These are phyloP conservation scores for Capromys pilorides DNA, from an alignment of 2,797 vertebrate species.

Conservation along the genomic window DNA sequence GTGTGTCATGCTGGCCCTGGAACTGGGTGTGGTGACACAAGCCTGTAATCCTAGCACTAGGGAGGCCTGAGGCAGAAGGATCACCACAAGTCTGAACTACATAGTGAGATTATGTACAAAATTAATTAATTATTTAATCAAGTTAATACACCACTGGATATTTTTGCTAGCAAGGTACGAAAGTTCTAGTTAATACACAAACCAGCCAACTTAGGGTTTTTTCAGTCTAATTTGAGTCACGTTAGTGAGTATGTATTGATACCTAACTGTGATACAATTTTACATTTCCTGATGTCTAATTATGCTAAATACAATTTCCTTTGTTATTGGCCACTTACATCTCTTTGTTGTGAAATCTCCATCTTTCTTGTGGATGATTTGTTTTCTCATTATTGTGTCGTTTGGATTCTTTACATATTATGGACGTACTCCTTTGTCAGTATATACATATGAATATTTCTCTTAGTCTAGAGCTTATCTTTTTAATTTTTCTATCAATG, in stretches of 20 bases:
- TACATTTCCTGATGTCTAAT: neutral
- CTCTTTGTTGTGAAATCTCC: neutral
- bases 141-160: neutral
- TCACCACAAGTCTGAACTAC: no score
- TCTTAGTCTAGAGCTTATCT: neutral
- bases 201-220: neutral
- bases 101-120: no score
- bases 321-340: neutral
- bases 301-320: neutral
- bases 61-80: no score
- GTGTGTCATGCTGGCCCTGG: neutral
- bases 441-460: neutral
- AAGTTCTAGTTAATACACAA: neutral
- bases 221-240: neutral
- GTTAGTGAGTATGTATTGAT: neutral
- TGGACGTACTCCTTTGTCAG: neutral
- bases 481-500: neutral
- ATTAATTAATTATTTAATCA: neutral
- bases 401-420: neutral
- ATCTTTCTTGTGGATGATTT: neutral
- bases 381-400: neutral
- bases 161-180: conserved; percentile 1
- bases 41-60: no score
- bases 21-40: no score
- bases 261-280: neutral